phyloP scores from a whole-genome alignment of 2,113 vertebrate species.

The Actinemys pallida region DNA sequence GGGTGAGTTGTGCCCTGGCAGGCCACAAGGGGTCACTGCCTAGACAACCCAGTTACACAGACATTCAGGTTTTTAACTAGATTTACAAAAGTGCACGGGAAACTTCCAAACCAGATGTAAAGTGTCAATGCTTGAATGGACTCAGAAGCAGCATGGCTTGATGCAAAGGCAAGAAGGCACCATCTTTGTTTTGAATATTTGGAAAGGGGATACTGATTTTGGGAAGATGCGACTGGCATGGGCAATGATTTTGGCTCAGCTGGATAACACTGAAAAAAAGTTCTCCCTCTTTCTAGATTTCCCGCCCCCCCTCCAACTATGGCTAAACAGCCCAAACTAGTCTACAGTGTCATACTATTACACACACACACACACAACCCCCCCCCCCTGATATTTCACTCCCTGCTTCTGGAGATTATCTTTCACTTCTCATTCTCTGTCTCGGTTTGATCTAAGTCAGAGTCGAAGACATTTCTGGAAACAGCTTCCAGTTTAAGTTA shows the following conservation, averaged over 20 bases:
- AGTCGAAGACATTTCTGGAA: not conserved
- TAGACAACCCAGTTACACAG: not conserved
- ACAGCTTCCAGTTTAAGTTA: not conserved
- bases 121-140: not conserved
- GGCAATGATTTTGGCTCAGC: not conserved
- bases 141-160: not conserved
- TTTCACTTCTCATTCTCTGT: no score
- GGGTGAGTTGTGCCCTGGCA: no score
- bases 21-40: no score
- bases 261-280: not conserved
- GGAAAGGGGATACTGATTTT: not conserved
- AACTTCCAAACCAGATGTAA: not conserved
- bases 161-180: not conserved
- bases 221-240: not conserved
- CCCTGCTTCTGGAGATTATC: no score
- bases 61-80: not conserved
- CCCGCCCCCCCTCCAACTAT: not conserved
- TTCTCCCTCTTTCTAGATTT: not conserved
- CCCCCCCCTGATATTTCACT: no score
- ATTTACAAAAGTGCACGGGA: not conserved
- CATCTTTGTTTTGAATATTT: not conserved
- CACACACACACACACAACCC: no score
- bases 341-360: no score
- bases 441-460: no score
- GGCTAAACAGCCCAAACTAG: no score